Evolutionary conservation across 2,888 invertebrate species (phyloP), one percentile per base, ranked within the genome.

Genomic region (Pachymerium ferrugineum): DNA sequence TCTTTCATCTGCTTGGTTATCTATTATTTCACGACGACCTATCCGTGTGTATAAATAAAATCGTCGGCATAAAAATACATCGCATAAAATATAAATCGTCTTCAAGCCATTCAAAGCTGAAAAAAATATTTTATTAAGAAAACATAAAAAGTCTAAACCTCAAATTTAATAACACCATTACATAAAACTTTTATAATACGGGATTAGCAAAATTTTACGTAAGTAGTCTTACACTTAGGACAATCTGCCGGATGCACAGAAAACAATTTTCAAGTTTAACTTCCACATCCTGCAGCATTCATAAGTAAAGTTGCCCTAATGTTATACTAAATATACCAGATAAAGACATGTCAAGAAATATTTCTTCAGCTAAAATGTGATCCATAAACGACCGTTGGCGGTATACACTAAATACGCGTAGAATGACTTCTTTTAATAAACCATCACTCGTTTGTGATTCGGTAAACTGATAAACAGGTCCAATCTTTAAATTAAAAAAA

Each of bases 31-130:
- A 1, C 72, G 38, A 1, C 25, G 16, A 6, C 47, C 42, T 22
- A 72, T 38, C 14, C 72, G 38, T 25, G 38, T 42, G 42, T 25
- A 72, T 12, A 72, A 5, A 22, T 72, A 72, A 19, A 72, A 42
- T 38, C 72, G 72, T 25, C 38, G 25, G n/a, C 72, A 42, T 8
- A 31, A 42, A 25, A 8, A 47, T 0, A 70, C 70, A 22, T 70
- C 70, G 12, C 1, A 8, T 16, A 70, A 22, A 33, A 70, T 70
- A 28, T 68, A 68, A 14, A 68, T 22, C 5, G 3, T 68, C 14
- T 4, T 30, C 29, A 68, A 30, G 3, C 16, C 68, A 28, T 28
- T 3, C 28, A 68, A 22, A 47, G 47, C 47, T 47, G n/a, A n/a
- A n/a, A n/a, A n/a, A n/a, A n/a, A n/a, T n/a, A n/a, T n/a, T n/a